Conservation (phyloP, 2,113 vertebrate species). For the Tringa solitaria region DNA sequence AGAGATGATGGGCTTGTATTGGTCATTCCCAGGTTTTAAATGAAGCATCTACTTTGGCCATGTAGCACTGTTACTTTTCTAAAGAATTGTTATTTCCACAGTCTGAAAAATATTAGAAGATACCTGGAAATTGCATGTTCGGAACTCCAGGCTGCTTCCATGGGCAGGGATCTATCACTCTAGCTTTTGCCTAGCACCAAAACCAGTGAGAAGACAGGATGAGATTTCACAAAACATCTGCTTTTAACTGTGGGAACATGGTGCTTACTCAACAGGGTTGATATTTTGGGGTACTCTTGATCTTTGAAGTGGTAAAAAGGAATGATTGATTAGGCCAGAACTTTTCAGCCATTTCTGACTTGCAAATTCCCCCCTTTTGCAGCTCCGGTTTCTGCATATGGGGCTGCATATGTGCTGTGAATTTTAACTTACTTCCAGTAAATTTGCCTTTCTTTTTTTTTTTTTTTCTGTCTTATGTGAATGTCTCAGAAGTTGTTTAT, state of each 20-base stretch:
- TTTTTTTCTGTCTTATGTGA: neutral
- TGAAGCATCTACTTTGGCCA: neutral
- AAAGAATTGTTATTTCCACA: neutral
- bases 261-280: neutral
- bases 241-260: neutral
- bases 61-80: neutral
- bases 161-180: neutral
- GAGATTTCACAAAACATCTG: neutral
- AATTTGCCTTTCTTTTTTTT: neutral
- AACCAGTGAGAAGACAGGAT: neutral
- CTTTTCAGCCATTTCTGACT: neutral
- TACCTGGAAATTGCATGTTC: neutral
- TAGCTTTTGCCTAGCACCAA: neutral
- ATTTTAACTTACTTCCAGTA: neutral
- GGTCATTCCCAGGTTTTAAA: neutral
- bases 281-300: neutral
- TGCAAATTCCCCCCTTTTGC: neutral
- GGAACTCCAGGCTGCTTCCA: neutral
- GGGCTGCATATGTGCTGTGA: neutral
- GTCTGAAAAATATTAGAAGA: neutral
- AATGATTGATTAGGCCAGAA: neutral
- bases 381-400: neutral
- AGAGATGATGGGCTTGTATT: neutral
- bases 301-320: neutral
- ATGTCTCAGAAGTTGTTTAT: neutral